phyloP scores from a whole-genome alignment of 2,888 invertebrate genomes.

The Electrophaes corylata region DNA sequence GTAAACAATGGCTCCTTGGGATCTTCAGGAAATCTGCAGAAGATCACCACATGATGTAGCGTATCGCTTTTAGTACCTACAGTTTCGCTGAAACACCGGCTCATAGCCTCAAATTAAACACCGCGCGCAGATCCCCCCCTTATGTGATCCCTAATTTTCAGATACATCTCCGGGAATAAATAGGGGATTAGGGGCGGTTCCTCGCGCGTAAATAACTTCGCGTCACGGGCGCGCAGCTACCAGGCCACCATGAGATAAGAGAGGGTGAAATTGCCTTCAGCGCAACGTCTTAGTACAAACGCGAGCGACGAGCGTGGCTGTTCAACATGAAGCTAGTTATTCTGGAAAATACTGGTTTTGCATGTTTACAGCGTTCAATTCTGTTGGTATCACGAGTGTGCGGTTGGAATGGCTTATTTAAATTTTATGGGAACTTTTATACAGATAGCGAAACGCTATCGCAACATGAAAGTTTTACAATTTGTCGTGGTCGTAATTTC shows the following conservation, averaged over 20 bases:
- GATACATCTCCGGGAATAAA: conserved; percentile 83
- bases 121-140: conserved; percentile 53
- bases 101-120: conserved; percentile 76
- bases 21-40: conserved; percentile 16
- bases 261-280: conserved; percentile 69
- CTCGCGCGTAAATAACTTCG: conserved; percentile 80
- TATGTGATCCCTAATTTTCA: conserved; percentile 83
- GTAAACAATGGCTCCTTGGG: conserved; percentile 16
- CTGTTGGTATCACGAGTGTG: conserved; percentile 40
- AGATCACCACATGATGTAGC: conserved; percentile 55
- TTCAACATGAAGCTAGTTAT: conserved; percentile 33
- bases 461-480: conserved; percentile 39
- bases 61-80: conserved; percentile 23
- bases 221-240: conserved; percentile 66
- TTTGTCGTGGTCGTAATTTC: conserved; percentile 35
- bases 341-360: conserved; percentile 35
- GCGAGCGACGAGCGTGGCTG: conserved; percentile 46
- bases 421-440: conserved; percentile 44
- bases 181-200: conserved; percentile 81
- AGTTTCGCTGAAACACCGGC: conserved; percentile 41
- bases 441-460: conserved; percentile 40
- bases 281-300: conserved; percentile 44
- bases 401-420: conserved; percentile 40
- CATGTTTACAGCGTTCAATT: conserved; percentile 42
- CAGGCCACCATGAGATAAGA: conserved; percentile 71